Percentiles rank a stretch among this genome's conserved stretches.
These are phyloP conservation scores for Drosophila tsacasi DNA, from an alignment of 1,140 invertebrate genomes.

Conservation along the genomic window DNA sequence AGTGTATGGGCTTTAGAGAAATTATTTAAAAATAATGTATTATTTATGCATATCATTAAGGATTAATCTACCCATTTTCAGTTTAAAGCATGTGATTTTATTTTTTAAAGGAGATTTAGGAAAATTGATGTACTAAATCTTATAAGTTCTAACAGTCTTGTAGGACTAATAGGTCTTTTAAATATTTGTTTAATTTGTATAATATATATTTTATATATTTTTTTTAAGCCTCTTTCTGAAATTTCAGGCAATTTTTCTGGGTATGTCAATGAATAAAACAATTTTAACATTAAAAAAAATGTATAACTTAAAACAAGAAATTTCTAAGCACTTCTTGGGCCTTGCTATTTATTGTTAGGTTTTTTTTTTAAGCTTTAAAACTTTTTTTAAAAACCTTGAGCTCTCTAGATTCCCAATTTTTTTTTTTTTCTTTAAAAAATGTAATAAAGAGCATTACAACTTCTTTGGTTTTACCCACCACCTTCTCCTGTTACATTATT, in stretches of 20 bases:
- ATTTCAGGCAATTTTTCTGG: background rate
- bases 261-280: background rate
- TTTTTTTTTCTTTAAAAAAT: background rate
- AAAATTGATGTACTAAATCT: background rate
- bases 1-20: background rate
- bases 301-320: background rate
- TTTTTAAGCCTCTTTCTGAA: too few relatives aligned
- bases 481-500: background rate
- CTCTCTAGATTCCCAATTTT: background rate
- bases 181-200: too few relatives aligned
- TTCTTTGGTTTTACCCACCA: background rate
- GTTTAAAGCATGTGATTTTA: background rate
- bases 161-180: too few relatives aligned
- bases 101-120: too few relatives aligned
- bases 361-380: background rate
- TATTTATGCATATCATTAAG: too few relatives aligned
- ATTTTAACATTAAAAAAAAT: background rate
- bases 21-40: too few relatives aligned
- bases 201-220: too few relatives aligned
- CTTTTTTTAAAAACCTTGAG: background rate
- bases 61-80: too few relatives aligned
- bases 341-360: background rate
- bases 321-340: background rate
- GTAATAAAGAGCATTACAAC: constrained; percentile 6
- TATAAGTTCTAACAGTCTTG: too few relatives aligned